Percentiles rank a stretch among this genome's conserved stretches.
Conservation (phyloP, 1,140 invertebrate genomes). For the Trachelipus rathkii region DNA sequence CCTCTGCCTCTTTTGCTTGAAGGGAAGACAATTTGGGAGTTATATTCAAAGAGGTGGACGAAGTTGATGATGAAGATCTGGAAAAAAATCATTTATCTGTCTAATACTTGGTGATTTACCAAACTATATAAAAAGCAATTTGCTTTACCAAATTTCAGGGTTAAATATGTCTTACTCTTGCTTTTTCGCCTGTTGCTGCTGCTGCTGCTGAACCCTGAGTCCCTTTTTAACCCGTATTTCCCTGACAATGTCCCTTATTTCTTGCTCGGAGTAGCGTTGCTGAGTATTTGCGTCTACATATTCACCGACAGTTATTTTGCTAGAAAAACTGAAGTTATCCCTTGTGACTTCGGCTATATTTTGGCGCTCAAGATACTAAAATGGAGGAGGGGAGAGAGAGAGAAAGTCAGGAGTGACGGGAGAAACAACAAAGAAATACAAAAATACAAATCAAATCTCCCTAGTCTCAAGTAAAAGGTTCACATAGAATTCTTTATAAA, state of each 20-base stretch:
- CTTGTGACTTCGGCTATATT: constrained; percentile 66
- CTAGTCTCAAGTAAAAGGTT: too few species aligned
- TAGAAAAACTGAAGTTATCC: constrained; percentile 88
- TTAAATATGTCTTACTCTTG: neutral
- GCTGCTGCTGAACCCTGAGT: constrained; percentile 30
- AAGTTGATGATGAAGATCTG: too few species aligned
- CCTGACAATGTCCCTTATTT: constrained; percentile 32
- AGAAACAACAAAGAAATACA: too few species aligned
- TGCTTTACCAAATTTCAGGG: too few species aligned
- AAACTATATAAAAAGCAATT: too few species aligned
- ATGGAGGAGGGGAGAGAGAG: too few species aligned
- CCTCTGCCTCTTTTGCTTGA: constrained; percentile 24
- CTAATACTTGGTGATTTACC: too few species aligned
- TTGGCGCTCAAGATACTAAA: constrained; percentile 71
- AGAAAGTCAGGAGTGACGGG: too few species aligned
- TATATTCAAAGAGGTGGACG: neutral
- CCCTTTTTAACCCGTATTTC: constrained; percentile 39
- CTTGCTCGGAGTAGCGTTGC: constrained; percentile 28
- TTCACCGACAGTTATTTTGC: constrained; percentile 79
- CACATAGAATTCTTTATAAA: too few species aligned
- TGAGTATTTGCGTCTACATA: constrained; percentile 60
- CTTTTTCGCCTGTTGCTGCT: constrained; percentile 18
- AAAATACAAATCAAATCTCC: too few species aligned
- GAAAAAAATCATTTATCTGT: too few species aligned
- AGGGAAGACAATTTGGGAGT: neutral